These are phyloP conservation scores for Tinea semifulvella DNA, from an alignment of 2,888 invertebrate genomes.

Conservation along the genomic window DNA sequence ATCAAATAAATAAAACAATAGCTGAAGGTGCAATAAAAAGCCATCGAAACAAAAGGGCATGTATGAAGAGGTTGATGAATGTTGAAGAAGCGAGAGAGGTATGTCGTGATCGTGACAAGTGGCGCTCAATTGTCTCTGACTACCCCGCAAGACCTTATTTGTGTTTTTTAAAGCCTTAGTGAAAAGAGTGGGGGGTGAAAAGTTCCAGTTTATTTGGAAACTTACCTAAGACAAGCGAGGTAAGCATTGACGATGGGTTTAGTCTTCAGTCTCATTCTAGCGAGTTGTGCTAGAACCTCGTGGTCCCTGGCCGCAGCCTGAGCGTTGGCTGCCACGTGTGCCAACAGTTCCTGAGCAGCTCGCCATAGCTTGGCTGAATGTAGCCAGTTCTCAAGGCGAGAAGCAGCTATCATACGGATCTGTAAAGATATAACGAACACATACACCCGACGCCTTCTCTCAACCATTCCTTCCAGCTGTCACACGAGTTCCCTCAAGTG, in stretches of 20 bases:
- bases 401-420: slow-evolving; percentile 80
- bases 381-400: slow-evolving; percentile 91
- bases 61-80: too few species aligned
- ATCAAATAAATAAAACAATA: too few species aligned
- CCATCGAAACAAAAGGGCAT: too few species aligned
- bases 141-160: too few species aligned
- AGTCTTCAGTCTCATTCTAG: slow-evolving; percentile 92
- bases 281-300: slow-evolving; percentile 83
- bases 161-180: too few species aligned
- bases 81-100: too few species aligned
- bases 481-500: too few species aligned
- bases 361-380: slow-evolving; percentile 95
- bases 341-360: slow-evolving; percentile 90
- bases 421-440: slow-evolving; percentile 21
- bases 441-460: too few species aligned
- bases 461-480: too few species aligned
- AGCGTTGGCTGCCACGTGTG: slow-evolving; percentile 91
- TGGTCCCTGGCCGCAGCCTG: slow-evolving; percentile 72
- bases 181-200: background rate
- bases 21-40: too few species aligned
- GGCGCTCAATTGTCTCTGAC: too few species aligned
- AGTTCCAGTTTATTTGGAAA: background rate
- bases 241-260: slow-evolving; percentile 92
- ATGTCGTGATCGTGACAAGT: too few species aligned
- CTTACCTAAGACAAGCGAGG: slow-evolving; percentile 78